Evolutionary conservation across 2,797 vertebrate species (phyloP), one percentile per base, ranked within the genome.

Genomic region (Phataginus tricuspis): DNA sequence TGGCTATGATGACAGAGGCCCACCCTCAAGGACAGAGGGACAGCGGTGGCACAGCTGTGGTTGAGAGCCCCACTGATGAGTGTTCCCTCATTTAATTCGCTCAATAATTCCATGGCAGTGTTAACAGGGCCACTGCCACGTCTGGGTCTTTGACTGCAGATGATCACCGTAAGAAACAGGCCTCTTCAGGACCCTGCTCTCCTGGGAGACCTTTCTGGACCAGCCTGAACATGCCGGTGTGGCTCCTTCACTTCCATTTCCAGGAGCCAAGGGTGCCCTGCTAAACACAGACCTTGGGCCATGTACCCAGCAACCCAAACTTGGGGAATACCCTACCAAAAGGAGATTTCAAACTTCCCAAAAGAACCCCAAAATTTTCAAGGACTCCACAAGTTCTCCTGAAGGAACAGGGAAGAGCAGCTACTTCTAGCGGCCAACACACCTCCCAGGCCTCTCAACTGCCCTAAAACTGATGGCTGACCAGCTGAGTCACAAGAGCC

Each of bases 211-310:
- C 71, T 75, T 74, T 71, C 84, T 37, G 37, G 37, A 25, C 13
- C 0, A 2, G 14, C 27, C 90, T 31, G 29, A 64, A 34, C 2
- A 11, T 0, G 4, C 57, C 8, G 1, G 5, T 1, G 9, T 45
- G 85, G 31, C 12, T 68, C 34, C 68, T 86, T 29, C 7, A 19
- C 8, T 34, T 55, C 27, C 63, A 37, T 55, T 15, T 74, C 14
- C 37, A 86, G 69, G 29, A 94, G 27, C 7, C 31, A 23, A 82
- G 3, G 34, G 39, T 49, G 3, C 34, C 86, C 49, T 91, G n/a
- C 16, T 34, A 45, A 71, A 51, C 77, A 88, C 27, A 39, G 25
- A 59, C 11, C 23, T 31, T 1, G 27, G 34, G 49, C 69, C 57
- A 64, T 37, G 69, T 18, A 37, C 14, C 18, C 15, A 49, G 69